phyloP scores from a whole-genome alignment of 2,888 invertebrate species.

The Shargacucullia verbasci region DNA sequence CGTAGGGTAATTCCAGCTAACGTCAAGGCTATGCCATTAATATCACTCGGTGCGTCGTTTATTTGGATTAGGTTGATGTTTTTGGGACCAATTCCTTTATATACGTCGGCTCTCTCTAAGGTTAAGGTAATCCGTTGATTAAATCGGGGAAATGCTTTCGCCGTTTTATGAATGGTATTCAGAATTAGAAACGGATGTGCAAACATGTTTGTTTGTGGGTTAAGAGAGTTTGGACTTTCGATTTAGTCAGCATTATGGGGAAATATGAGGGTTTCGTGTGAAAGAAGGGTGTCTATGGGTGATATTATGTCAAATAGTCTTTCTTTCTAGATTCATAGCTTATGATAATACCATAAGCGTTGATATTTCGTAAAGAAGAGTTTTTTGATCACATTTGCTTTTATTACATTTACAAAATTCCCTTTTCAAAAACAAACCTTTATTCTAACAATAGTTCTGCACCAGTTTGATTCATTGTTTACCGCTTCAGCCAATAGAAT shows the following conservation, averaged over 20 bases:
- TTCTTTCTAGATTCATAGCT: no score
- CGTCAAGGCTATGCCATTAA: slow-evolving; percentile 65
- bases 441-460: no score
- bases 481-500: background rate
- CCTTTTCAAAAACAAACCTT: no score
- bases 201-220: slow-evolving; percentile 37
- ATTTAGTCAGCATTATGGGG: background rate
- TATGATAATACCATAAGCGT: no score
- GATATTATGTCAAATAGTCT: no score
- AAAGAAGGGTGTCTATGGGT: no score
- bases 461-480: no score
- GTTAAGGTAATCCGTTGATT: slow-evolving; percentile 63
- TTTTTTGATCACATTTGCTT: no score
- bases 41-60: slow-evolving; percentile 70
- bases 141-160: slow-evolving; percentile 46
- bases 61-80: slow-evolving; percentile 74
- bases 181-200: slow-evolving; percentile 22
- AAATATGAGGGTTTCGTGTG: background rate
- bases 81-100: slow-evolving; percentile 65
- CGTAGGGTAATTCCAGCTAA: slow-evolving; percentile 50
- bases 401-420: no score
- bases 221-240: slow-evolving; percentile 10
- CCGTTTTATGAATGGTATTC: slow-evolving; percentile 38
- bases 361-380: no score
- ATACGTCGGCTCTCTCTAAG: slow-evolving; percentile 56